Evolutionary conservation across 2,888 invertebrate genomes (phyloP).

Genomic region (Gastrophysa polygoni): DNA sequence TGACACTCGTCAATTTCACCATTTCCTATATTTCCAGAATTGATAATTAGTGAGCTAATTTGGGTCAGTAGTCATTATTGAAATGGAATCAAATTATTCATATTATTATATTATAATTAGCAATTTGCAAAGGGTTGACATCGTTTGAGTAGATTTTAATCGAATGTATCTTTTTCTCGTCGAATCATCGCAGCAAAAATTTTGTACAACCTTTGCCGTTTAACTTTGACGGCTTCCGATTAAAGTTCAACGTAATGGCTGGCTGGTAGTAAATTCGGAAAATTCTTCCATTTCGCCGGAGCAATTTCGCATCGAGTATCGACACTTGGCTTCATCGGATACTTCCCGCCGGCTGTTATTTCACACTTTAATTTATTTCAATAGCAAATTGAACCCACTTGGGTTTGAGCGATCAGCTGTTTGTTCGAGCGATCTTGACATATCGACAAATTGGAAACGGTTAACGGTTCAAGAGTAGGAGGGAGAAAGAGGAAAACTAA

Average conservation of each 20-base stretch:
- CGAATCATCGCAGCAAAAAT: background rate
- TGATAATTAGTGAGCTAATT: too few species aligned
- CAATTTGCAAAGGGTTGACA: too few species aligned
- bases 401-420: conserved; percentile 1
- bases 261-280: conserved; percentile 7
- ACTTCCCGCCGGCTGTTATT: conserved; percentile 9
- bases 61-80: too few species aligned
- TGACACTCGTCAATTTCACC: too few species aligned
- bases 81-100: too few species aligned
- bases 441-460: background rate
- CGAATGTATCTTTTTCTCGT: background rate
- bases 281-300: conserved; percentile 9
- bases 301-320: conserved; percentile 4
- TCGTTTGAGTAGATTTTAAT: too few species aligned
- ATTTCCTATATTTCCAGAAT: too few species aligned
- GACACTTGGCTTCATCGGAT: conserved; percentile 4
- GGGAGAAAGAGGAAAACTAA: too few species aligned
- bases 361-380: conserved; percentile 14
- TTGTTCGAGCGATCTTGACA: background rate
- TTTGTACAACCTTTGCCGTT: background rate
- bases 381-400: conserved; percentile 8
- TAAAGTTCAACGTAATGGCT: conserved; percentile 7
- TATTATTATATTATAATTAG: too few species aligned
- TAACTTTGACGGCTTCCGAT: background rate
- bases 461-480: too few species aligned